These are phyloP conservation scores for Pogoniulus pusillus DNA, from an alignment of 2,797 vertebrate genomes.

Conservation along the genomic window DNA sequence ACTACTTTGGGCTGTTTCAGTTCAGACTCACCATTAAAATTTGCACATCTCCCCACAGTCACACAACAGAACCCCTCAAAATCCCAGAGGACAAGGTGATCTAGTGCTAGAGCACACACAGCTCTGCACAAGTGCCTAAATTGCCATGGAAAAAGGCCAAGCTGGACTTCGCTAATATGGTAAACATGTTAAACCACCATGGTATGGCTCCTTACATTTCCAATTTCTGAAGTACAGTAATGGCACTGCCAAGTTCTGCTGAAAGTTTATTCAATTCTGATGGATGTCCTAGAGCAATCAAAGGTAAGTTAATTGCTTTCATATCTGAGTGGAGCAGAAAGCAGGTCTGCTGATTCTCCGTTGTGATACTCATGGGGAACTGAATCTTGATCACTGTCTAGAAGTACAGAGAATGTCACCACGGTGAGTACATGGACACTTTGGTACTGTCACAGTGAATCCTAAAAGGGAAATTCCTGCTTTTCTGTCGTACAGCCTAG, in stretches of 20 bases:
- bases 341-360: background rate
- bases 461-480: background rate
- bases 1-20: background rate
- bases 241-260: background rate
- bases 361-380: accelerated
- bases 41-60: too few species aligned
- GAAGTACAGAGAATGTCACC: background rate
- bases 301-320: background rate
- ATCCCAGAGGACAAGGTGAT: background rate
- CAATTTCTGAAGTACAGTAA: background rate
- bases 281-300: background rate
- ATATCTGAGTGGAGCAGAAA: background rate
- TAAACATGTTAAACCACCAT: background rate
- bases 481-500: background rate
- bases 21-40: background rate
- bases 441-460: background rate
- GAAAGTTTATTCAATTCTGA: background rate
- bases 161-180: background rate
- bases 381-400: too few species aligned
- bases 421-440: background rate
- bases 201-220: background rate
- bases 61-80: background rate
- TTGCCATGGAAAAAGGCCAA: background rate
- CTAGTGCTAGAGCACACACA: background rate
- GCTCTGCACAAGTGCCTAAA: background rate